Base-by-base conservation (phyloP, 1,140 invertebrate genomes). In the Nasonia longicornis region DNA sequence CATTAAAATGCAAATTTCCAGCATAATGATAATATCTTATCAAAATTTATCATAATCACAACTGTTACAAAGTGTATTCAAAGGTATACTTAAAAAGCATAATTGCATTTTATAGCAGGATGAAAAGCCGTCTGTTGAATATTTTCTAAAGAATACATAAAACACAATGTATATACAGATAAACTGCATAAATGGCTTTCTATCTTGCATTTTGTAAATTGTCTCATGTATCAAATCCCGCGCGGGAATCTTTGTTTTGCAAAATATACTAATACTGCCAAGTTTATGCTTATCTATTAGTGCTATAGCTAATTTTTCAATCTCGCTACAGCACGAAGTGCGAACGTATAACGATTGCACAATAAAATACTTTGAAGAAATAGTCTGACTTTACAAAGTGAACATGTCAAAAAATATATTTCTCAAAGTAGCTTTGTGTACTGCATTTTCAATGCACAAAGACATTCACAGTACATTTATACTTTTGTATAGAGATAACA, bases 211-310 rank as follows among this genome's bases (percentile, higher is more conserved):
- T 20, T 58, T 58, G 52, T 58, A 58, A 58, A 20, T 20, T 58
- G 4, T n/a, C 52, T 4, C 16, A n/a, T 58, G 52, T 58, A 58
- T 20, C 52, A 6, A 16, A 20, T 20, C 52, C 52, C 14, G 52
- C 0, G 6, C 52, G 52, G 52, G 20, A 58, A n/a, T 58, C 52
- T n/a, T 58, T 58, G 52, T 58, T 58, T n/a, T 58, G 3, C 52
- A 58, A 58, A 58, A 58, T 58, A 58, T 58, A 58, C 52, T 58
- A 58, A 58, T 58, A 58, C 52, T 58, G 52, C 52, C 52, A 58
- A 58, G 16, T 58, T 58, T 20, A 58, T n/a, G 52, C 52, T 58
- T 58, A 6, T 58, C 52, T 58, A 58, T 20, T n/a, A 58, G 52
- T 58, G 52, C 14, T 58, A 58, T n/a, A 58, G 52, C 52, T 58